phyloP scores from a whole-genome alignment of 2,888 invertebrate species.

The Lasioglossum marginatum region DNA sequence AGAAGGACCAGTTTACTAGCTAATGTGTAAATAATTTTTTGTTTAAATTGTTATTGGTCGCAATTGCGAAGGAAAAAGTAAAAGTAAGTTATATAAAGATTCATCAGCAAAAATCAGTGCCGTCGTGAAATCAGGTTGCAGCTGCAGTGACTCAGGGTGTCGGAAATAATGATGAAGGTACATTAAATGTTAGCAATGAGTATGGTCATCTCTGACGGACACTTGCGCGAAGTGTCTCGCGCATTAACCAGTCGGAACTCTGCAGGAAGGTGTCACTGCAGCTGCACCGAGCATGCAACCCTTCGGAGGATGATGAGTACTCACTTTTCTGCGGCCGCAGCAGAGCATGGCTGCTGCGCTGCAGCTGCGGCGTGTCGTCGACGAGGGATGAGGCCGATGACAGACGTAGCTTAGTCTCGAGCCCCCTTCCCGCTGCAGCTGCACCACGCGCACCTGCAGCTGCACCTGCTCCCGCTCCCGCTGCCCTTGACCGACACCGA shows the following conservation, averaged over 20 bases:
- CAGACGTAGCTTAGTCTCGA: conserved; percentile 81
- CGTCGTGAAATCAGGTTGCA: background rate
- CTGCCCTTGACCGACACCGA: conserved; percentile 84
- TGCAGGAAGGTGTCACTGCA: background rate
- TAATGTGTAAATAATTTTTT: too few species aligned
- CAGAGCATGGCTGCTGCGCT: conserved; percentile 96
- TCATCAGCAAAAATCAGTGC: too few species aligned
- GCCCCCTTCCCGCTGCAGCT: conserved; percentile 82
- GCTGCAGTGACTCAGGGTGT: background rate
- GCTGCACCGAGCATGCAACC: conserved; percentile 21
- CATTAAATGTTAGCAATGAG: background rate
- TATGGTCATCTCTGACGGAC: background rate
- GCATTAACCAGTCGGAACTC: background rate
- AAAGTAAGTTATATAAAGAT: too few species aligned
- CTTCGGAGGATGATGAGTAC: conserved; percentile 65
- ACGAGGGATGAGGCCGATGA: conserved; percentile 81
- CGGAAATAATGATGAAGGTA: background rate
- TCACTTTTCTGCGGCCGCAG: conserved; percentile 97
- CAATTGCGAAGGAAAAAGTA: too few species aligned
- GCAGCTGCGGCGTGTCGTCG: conserved; percentile 86
- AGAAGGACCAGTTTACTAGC: too few species aligned
- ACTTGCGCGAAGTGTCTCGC: background rate
- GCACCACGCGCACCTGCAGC: conserved; percentile 84
- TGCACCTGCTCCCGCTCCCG: conserved; percentile 81
- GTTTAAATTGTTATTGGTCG: too few species aligned